Base-by-base conservation (phyloP, 23 tunicate species). In the Aplidium turbinatum region DNA sequence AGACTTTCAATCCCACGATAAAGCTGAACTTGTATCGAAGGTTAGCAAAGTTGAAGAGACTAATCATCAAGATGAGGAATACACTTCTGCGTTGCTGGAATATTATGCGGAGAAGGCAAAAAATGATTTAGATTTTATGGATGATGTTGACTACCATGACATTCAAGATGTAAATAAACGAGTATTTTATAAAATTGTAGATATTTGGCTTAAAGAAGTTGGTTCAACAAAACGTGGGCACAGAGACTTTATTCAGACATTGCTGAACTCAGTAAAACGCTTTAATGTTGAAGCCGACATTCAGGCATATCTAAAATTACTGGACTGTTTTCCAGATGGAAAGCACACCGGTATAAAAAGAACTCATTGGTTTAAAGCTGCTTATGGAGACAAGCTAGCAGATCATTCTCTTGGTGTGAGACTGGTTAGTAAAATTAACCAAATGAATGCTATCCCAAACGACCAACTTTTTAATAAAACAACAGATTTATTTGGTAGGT, bases 321-420 rank as follows among this genome's bases (percentile, higher is more conserved):
- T 91, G 0, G 90, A 91, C 21, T 91, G 97, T 70, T 91, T 70
- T 84, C 97, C 97, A 3, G 81, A 78, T 19, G 79, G 93, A 0
- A 68, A 78, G 39, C 92, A 91, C 71, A 91, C 97, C 1, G 97
- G 91, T 5, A 73, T 91, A 33, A 76, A 74, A 16, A 56, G 97
- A 57, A 68, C 72, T 30, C 65, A 84, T 20, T 76, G 83, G 83
- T 91, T 79, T 28, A 51, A 29, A 25, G 78, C 97, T 21, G 97
- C 79, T 7, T 91, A 73, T 66, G 77, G 74, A 68, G 91, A 91
- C 47, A 91, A 78, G 53, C 68, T 84, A 1, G 56, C 79, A 16
- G 97, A 91, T 50, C 97, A 91, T 39, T 38, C 57, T 20, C 81
- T 91, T 33, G 97, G 85, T 45, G 68, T 29, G 7, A 50, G 58